Conservation (phyloP, 2,888 invertebrate genomes). For the Therioaphis trifolii region DNA sequence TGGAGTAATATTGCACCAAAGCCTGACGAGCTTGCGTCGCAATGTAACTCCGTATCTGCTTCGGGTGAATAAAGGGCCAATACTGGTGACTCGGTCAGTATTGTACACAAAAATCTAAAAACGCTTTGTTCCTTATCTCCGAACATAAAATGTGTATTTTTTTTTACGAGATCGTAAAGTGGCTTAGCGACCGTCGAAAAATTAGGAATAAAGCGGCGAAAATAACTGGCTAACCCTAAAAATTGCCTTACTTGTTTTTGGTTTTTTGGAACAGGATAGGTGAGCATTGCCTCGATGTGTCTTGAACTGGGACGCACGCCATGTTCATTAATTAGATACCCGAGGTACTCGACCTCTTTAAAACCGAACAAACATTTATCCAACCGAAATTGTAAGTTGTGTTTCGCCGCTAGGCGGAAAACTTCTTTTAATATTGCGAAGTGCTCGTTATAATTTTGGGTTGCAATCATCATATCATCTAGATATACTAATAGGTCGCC, state of each 20-base stretch:
- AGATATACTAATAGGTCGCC: constrained; percentile 65
- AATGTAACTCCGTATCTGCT: no score
- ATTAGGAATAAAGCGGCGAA: no score
- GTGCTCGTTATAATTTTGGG: no score
- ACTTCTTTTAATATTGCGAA: constrained; percentile 66
- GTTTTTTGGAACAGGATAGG: constrained; percentile 9
- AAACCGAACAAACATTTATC: no score
- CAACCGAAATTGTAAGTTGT: no score
- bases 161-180: no score
- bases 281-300: no score
- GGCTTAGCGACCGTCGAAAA: background rate
- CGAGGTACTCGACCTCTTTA: no score
- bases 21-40: background rate
- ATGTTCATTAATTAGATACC: no score
- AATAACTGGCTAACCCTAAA: constrained; percentile 8
- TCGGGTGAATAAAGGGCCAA: background rate
- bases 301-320: no score
- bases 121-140: background rate
- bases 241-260: constrained; percentile 15
- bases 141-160: no score
- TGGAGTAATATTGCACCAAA: constrained; percentile 1
- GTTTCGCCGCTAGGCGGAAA: constrained; percentile 63
- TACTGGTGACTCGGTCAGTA: background rate
- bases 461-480: constrained; percentile 67
- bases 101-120: background rate